Base-by-base conservation (phyloP, 1,140 invertebrate genomes). In the Pseudomyrmex concolor region DNA sequence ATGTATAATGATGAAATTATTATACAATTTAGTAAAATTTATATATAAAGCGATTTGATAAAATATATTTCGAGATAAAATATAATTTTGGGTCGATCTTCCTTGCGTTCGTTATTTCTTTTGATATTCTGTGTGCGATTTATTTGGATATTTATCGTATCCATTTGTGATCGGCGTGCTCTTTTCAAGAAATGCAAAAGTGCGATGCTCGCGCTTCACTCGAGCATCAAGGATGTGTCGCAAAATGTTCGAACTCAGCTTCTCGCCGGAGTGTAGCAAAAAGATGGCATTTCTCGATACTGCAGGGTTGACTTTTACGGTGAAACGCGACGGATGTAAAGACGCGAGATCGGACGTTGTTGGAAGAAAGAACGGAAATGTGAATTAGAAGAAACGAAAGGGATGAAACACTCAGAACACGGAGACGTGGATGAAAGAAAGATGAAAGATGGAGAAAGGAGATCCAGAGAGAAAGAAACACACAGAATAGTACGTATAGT, bases 231-330 rank as follows among this genome's bases (percentile, higher is more conserved):
- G 54, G 48, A 59, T 15, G 51, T 68, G 17, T 45, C 48, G 8
- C 10, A 13, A 64, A 48, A 2, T 55, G 67, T 19, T 8, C 57
- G 51, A 43, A 13, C 54, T 17, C 19, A 74, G 80, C 45, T 76
- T 48, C 13, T 68, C 57, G 19, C 55, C 10, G 17, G 48, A 64
- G 15, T 34, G 25, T 34, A 7, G 45, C 3, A 22, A 60, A 60
- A 72, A 43, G 54, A 17, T 55, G 64, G 19, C 34, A 59, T 66
- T 64, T 64, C 13, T 13, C 55, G 19, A 76, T 34, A 70, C 15
- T 83, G 62, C 82, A 50, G 55, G 50, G 63, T 68, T 85, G 82
- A 84, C 50, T 85, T 85, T 64, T 57, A 85, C 43, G 82, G 54
- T 50, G 60, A 22, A 76, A 76, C 66, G 48, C n/a, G 50, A 48